These are phyloP conservation scores for Cyclophora albipunctata DNA, from an alignment of 2,888 invertebrate species.

Conservation along the genomic window DNA sequence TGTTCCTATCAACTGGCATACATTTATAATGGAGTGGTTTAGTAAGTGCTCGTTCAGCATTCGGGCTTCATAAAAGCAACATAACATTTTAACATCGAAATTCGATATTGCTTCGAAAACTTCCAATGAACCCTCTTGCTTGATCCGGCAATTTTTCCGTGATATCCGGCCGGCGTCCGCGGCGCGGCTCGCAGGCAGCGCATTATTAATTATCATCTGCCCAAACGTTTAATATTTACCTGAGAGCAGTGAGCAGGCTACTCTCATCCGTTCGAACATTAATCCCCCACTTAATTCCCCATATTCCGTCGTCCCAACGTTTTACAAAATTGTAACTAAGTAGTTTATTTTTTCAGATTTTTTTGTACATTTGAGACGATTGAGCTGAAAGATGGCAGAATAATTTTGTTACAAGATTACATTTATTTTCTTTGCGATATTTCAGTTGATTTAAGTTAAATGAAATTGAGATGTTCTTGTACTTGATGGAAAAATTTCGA, in stretches of 20 bases:
- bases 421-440: no score
- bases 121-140: conserved; percentile 42
- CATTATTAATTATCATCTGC: conserved; percentile 68
- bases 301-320: conserved; percentile 53
- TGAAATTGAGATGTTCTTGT: no score
- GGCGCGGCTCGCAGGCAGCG: conserved; percentile 40
- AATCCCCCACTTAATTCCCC: conserved; percentile 59
- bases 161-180: conserved; percentile 50
- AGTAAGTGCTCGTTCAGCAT: neutral
- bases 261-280: conserved; percentile 49
- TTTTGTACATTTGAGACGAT: no score
- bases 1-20: neutral
- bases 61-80: conserved; percentile 23
- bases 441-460: no score
- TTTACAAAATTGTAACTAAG: conserved; percentile 28
- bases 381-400: no score
- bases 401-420: no score
- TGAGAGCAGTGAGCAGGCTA: conserved; percentile 44
- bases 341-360: neutral
- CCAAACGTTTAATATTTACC: conserved; percentile 65
- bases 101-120: conserved; percentile 49
- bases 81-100: conserved; percentile 36
- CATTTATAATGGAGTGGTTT: neutral
- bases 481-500: no score
- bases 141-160: conserved; percentile 67